Evolutionary conservation across 2,113 vertebrate genomes (phyloP).

Genomic region (Elachura formosa): DNA sequence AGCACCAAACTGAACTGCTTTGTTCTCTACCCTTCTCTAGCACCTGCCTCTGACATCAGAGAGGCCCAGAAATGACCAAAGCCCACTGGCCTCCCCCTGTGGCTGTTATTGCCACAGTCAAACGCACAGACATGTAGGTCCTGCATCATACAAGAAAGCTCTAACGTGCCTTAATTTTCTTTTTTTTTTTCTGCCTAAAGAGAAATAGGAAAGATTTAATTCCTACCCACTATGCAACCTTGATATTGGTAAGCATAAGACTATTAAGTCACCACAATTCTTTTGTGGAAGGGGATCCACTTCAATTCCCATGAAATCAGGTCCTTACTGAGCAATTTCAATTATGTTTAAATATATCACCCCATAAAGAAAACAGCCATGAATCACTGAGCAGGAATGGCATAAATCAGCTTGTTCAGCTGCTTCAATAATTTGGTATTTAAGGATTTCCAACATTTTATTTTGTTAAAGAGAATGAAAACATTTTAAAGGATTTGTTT

Average conservation of each 20-base stretch:
- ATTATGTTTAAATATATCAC: not conserved
- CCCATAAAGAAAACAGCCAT: not conserved
- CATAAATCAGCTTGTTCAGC: not conserved
- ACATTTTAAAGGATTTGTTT: not conserved
- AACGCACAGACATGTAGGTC: not conserved
- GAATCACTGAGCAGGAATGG: constrained; percentile 6
- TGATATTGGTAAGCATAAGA: not conserved
- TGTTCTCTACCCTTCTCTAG: not conserved
- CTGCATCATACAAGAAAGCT: not conserved
- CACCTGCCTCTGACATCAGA: not conserved
- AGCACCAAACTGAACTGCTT: not conserved
- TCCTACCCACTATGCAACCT: not conserved
- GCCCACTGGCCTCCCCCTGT: not conserved
- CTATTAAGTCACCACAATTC: not conserved
- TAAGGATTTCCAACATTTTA: not conserved
- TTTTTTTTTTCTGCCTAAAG: not conserved
- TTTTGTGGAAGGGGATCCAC: not conserved
- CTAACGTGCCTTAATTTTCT: not conserved
- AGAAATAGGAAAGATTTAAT: not conserved
- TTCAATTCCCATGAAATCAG: not conserved
- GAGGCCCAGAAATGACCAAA: not conserved
- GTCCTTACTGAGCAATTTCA: not conserved
- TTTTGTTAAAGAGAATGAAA: not conserved
- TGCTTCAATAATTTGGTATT: not conserved
- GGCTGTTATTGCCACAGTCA: not conserved